Conservation (phyloP, 2,888 invertebrate genomes). For the Lypha dubia region DNA sequence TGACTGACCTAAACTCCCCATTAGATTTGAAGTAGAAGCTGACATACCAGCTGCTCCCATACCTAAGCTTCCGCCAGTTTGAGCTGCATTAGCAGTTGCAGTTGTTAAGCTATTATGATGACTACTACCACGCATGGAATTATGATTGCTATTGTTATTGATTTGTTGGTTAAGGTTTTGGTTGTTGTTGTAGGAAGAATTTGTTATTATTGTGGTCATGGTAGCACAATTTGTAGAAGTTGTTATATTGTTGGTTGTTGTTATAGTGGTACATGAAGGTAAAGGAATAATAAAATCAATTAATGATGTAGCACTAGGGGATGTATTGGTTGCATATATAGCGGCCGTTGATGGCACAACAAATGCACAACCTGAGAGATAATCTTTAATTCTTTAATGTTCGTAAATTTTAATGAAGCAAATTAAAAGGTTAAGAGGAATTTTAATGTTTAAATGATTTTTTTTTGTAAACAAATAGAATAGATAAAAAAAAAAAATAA, state of each 20-base stretch:
- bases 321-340: slow-evolving; percentile 65
- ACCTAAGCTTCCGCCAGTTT: slow-evolving; percentile 24
- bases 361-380: slow-evolving; percentile 54
- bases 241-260: slow-evolving; percentile 59
- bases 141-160: slow-evolving; percentile 70
- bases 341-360: slow-evolving; percentile 56
- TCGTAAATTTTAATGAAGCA: background rate
- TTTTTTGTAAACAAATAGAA: background rate
- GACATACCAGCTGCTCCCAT: slow-evolving; percentile 40
- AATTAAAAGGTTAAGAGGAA: background rate
- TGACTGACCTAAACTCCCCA: slow-evolving; percentile 50
- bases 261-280: slow-evolving; percentile 67
- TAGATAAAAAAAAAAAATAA: background rate
- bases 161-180: slow-evolving; percentile 51
- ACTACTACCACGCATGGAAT: slow-evolving; percentile 73
- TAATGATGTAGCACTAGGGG: slow-evolving; percentile 58
- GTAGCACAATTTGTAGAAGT: slow-evolving; percentile 60
- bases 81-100: slow-evolving; percentile 41
- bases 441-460: background rate
- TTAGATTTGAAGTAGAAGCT: slow-evolving; percentile 49
- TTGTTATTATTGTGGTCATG: slow-evolving; percentile 62
- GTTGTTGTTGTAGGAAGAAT: slow-evolving; percentile 49
- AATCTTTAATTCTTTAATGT: slow-evolving; percentile 61
- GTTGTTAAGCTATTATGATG: slow-evolving; percentile 73
- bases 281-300: slow-evolving; percentile 73